Percentiles rank a stretch among this genome's conserved stretches.
Evolutionary conservation across 2,113 vertebrate genomes (phyloP).

Genomic region (Ophiodon elongatus): DNA sequence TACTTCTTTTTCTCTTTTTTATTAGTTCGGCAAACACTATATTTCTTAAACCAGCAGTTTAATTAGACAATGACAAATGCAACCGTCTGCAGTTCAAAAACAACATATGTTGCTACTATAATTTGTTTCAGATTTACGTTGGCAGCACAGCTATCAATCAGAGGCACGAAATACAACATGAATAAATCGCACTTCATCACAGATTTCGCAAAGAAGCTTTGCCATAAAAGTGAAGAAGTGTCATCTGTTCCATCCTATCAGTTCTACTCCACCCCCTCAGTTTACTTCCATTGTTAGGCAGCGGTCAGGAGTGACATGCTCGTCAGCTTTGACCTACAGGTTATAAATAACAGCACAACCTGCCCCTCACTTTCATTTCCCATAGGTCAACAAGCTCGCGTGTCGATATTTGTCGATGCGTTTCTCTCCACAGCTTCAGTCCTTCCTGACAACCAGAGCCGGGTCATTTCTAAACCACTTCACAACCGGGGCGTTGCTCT

Average conservation of each 20-base stretch:
- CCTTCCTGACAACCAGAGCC: slow-evolving; percentile 30
- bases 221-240: neutral
- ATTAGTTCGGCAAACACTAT: neutral
- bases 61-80: neutral
- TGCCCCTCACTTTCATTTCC: slow-evolving; percentile 45
- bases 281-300: slow-evolving; percentile 17
- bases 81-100: neutral
- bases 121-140: neutral
- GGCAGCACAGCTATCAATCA: neutral
- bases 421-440: slow-evolving; percentile 9
- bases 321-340: slow-evolving; percentile 47
- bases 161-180: neutral
- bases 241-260: neutral
- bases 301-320: slow-evolving; percentile 24
- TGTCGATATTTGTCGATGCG: neutral
- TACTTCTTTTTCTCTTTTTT: neutral
- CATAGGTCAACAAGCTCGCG: slow-evolving; percentile 52
- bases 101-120: neutral
- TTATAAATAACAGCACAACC: slow-evolving; percentile 51
- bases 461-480: slow-evolving; percentile 11
- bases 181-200: neutral
- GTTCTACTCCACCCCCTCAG: neutral
- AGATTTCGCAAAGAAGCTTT: no score
- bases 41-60: neutral
- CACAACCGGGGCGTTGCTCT: slow-evolving; percentile 15